These are phyloP conservation scores for Alexandromys oeconomus DNA, from an alignment of 2,797 vertebrate species.

Conservation along the genomic window DNA sequence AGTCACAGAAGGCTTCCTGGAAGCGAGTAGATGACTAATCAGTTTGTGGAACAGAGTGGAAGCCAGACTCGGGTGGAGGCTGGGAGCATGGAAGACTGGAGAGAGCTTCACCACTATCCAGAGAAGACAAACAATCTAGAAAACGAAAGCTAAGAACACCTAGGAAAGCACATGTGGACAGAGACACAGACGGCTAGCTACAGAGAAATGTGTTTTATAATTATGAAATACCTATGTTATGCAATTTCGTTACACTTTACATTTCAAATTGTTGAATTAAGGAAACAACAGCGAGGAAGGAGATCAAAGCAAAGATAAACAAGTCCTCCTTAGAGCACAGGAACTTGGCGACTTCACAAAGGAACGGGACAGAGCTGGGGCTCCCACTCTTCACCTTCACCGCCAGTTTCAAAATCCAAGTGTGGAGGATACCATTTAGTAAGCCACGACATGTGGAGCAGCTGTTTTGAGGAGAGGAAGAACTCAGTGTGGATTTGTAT, in stretches of 20 bases:
- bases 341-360: conserved; percentile 12
- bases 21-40: neutral
- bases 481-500: neutral
- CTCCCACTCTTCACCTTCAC: neutral
- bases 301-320: conserved; percentile 39
- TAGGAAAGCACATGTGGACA: neutral
- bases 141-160: neutral
- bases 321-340: conserved; percentile 2
- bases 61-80: neutral
- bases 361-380: neutral
- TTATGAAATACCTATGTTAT: neutral
- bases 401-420: neutral
- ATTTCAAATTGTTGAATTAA: conserved; percentile 59
- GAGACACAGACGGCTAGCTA: neutral
- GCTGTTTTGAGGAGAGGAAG: neutral
- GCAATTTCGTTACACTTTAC: neutral
- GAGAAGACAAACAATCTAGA: neutral
- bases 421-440: neutral
- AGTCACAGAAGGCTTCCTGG: neutral
- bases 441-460: neutral
- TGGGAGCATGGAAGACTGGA: neutral
- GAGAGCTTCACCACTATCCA: neutral
- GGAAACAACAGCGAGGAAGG: conserved; percentile 30
- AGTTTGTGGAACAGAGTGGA: neutral
- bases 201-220: neutral